Base-by-base conservation (phyloP, 2,797 vertebrate species). In the Pterois miles region DNA sequence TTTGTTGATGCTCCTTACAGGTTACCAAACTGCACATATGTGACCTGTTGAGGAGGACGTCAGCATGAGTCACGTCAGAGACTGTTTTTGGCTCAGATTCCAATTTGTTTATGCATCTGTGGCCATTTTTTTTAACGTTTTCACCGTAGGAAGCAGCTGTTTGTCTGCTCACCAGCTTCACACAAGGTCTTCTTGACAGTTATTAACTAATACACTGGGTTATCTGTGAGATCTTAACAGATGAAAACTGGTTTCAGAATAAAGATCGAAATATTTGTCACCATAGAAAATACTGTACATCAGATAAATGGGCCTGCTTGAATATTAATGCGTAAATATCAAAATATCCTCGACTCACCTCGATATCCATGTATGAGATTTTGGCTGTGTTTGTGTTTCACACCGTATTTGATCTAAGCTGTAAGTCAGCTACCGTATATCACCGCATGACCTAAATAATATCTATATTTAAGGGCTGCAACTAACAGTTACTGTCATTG, bases 111-210 rank as follows among this genome's bases (percentile, higher is more conserved):
- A 23, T 23, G 5, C 65, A 23, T 66, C 60, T 74, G 52, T 34
- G 68, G 57, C 82, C 38, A 65, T 18, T 57, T 50, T 52, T 40
- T 36, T n/a, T n/a, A n/a, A 73, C 25, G 69, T 65, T 74, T 72
- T 75, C 25, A 54, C 59, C 31, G 50, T 52, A 54, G 43, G 34
- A 59, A 65, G 71, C 76, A 87, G 83, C 64, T 79, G 69, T 76
- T 53, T 27, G 50, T 80, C 59, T 67, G 72, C 31, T 54, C 40
- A 29, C 20, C 38, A 59, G 69, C 68, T 80, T 43, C 58, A 63
- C 27, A 13, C 22, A 52, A 36, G n/a, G 53, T 48, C 67, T 48
- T 36, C 11, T 56, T 54, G 46, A 54, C 53, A 53, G 43, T 60
- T 46, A 20, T 46, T 23, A 72, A 59, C 23, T 46, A 31, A 31